phyloP scores from a whole-genome alignment of 2,888 invertebrate genomes.

The Ecliptopera silaceata region DNA sequence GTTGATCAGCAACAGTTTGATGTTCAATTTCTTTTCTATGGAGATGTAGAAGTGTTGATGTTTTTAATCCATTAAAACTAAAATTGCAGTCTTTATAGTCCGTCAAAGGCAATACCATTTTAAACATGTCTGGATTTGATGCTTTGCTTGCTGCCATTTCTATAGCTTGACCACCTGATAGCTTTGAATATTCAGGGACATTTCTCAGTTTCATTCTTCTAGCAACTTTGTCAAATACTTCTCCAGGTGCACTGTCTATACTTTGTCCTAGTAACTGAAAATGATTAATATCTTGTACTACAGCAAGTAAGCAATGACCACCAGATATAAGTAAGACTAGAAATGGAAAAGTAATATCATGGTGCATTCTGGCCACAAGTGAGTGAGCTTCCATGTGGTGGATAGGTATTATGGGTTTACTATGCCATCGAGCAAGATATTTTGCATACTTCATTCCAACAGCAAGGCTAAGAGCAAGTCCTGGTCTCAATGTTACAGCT shows the following conservation, averaged over 20 bases:
- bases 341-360: slow-evolving; percentile 92
- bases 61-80: slow-evolving; percentile 94
- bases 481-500: slow-evolving; percentile 95
- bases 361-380: slow-evolving; percentile 90
- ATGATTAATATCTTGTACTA: slow-evolving; percentile 88
- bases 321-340: slow-evolving; percentile 95
- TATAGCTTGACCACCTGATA: slow-evolving; percentile 94
- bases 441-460: slow-evolving; percentile 94
- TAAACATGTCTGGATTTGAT: slow-evolving; percentile 86
- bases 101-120: slow-evolving; percentile 86
- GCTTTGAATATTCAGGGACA: slow-evolving; percentile 87
- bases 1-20: slow-evolving; percentile 84
- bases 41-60: slow-evolving; percentile 81
- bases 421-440: slow-evolving; percentile 85
- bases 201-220: slow-evolving; percentile 92
- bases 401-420: slow-evolving; percentile 96
- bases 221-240: slow-evolving; percentile 96
- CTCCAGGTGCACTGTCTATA: slow-evolving; percentile 95
- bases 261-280: slow-evolving; percentile 92
- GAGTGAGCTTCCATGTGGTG: slow-evolving; percentile 99
- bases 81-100: slow-evolving; percentile 92
- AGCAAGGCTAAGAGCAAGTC: slow-evolving; percentile 88
- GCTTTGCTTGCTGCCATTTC: slow-evolving; percentile 90
- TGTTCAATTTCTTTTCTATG: slow-evolving; percentile 83
- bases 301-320: slow-evolving; percentile 93